A percentile compares a stretch with the other conserved stretches of the same genome.
Evolutionary conservation across 1,140 invertebrate species (phyloP).

Genomic region (Zaprionus ghesquierei): DNA sequence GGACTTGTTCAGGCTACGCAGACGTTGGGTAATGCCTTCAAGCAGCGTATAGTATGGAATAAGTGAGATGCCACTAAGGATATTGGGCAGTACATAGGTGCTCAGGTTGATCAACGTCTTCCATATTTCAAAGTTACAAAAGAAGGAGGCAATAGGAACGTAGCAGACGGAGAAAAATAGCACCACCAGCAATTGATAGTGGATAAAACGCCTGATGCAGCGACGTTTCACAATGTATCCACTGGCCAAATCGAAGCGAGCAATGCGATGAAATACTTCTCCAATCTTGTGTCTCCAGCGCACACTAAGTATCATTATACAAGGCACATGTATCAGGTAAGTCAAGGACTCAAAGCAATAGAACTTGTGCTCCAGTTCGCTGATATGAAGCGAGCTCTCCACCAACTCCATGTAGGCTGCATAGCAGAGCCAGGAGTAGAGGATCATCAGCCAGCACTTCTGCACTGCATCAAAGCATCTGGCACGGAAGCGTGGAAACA

Average conservation of each 20-base stretch:
- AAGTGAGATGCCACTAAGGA: constrained; percentile 48
- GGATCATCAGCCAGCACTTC: constrained; percentile 29
- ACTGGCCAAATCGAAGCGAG: constrained; percentile 36
- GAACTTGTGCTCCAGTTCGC: constrained; percentile 46
- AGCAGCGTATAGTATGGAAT: constrained; percentile 49
- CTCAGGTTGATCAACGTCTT: constrained; percentile 14
- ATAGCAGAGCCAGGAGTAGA: constrained; percentile 31
- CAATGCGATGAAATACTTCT: constrained; percentile 21
- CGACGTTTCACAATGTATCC: constrained; percentile 17
- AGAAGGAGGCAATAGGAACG: constrained; percentile 8
- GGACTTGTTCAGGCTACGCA: constrained; percentile 14
- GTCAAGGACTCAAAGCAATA: constrained; percentile 38
- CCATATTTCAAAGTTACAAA: not conserved
- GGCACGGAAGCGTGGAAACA: constrained; percentile 11
- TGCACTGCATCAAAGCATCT: constrained; percentile 23
- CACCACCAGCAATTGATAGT: constrained; percentile 26
- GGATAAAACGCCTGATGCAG: constrained; percentile 6
- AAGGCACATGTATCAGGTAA: constrained; percentile 45
- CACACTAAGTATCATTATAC: constrained; percentile 32
- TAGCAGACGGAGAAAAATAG: constrained; percentile 15
- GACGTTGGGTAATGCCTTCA: constrained; percentile 27
- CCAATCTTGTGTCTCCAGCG: constrained; percentile 30
- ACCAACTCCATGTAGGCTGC: constrained; percentile 47
- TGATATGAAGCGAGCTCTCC: not conserved
- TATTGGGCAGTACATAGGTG: constrained; percentile 53